Percentiles rank a stretch among this genome's conserved stretches.
phyloP scores from a whole-genome alignment of 2,888 invertebrate species.

The Netelia fuscicornis region DNA sequence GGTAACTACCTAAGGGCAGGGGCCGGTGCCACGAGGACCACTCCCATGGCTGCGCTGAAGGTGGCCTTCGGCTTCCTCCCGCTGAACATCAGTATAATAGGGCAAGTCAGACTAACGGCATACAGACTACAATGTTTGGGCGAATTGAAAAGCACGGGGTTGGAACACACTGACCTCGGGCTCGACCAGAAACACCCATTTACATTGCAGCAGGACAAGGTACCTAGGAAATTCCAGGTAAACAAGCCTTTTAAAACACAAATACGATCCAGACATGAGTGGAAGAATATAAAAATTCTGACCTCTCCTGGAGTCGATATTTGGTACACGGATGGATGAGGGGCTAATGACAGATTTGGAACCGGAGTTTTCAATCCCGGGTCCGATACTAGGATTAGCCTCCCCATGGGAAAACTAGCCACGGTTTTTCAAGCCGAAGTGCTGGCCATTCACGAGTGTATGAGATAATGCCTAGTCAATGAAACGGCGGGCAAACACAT shows the following conservation, averaged over 20 bases:
- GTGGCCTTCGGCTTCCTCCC: too few species aligned
- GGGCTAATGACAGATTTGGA: background rate
- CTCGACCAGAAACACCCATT: background rate
- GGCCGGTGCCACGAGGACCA: too few species aligned
- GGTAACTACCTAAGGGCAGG: slow-evolving; percentile 2
- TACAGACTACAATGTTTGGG: background rate
- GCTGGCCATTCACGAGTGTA: background rate
- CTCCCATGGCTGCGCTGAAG: too few species aligned
- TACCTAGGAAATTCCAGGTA: slow-evolving; percentile 6
- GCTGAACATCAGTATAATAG: background rate
- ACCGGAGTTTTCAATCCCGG: background rate
- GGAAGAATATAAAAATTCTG: background rate
- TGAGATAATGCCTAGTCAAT: background rate
- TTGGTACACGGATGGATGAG: background rate
- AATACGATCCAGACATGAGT: background rate
- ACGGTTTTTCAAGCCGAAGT: slow-evolving; percentile 1
- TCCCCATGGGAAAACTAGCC: slow-evolving; percentile 3
- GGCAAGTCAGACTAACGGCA: background rate
- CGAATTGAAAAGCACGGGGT: background rate
- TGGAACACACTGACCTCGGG: background rate
- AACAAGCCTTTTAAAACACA: background rate
- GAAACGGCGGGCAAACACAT: background rate
- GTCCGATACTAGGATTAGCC: slow-evolving; percentile 7
- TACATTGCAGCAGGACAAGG: background rate
- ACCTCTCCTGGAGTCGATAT: background rate